Percentiles rank a stretch among this genome's conserved stretches.
These are phyloP conservation scores for Nasonovia ribisnigri DNA, from an alignment of 2,888 invertebrate genomes.

Conservation along the genomic window DNA sequence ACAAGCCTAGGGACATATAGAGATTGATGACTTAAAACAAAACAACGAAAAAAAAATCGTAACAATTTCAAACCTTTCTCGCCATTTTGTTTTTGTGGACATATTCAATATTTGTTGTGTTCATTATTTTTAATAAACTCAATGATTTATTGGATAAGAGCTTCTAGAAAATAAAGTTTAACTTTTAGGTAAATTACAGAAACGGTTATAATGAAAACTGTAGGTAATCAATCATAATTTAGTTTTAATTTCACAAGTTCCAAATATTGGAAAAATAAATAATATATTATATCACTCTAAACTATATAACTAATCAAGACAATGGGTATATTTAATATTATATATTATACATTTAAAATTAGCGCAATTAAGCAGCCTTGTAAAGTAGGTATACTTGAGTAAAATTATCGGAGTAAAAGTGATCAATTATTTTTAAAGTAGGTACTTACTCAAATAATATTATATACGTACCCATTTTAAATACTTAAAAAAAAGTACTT, in stretches of 20 bases:
- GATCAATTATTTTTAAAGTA: not conserved
- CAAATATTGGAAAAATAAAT: not conserved
- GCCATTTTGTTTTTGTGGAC: not conserved
- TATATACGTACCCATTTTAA: not conserved
- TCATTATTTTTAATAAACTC: not conserved
- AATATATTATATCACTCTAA: not conserved
- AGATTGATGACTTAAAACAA: conserved; percentile 12
- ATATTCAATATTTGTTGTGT: not conserved
- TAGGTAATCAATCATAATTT: not conserved
- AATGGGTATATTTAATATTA: not conserved
- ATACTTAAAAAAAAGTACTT: too few species aligned
- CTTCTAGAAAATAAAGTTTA: not conserved
- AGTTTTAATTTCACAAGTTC: not conserved
- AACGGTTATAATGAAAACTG: not conserved
- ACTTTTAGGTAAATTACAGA: not conserved
- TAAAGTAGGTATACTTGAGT: not conserved
- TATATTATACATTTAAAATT: not conserved
- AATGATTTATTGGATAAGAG: not conserved
- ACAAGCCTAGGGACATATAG: not conserved
- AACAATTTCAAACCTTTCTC: not conserved
- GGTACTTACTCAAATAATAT: not conserved
- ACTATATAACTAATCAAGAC: not conserved
- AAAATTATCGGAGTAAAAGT: not conserved
- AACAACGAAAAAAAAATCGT: not conserved
- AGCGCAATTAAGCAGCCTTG: not conserved